These are phyloP conservation scores for Progne subis DNA, from an alignment of 2,113 vertebrate species.

Conservation along the genomic window DNA sequence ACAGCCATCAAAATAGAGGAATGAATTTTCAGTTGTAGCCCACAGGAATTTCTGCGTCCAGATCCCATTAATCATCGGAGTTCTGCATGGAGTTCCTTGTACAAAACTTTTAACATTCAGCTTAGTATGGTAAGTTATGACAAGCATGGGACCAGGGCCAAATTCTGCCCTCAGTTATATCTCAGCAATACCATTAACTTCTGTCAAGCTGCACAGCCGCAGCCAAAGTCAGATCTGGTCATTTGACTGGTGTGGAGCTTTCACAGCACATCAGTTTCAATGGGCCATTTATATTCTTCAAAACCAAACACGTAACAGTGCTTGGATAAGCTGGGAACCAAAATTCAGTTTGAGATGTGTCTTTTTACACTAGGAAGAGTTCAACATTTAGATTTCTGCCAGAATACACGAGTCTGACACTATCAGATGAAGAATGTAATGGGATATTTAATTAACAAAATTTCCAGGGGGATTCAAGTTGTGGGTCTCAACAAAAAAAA, in stretches of 20 bases:
- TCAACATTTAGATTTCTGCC: slow-evolving; percentile 30
- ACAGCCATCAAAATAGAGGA: slow-evolving; percentile 54
- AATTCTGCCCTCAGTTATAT: slow-evolving; percentile 47
- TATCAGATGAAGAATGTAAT: slow-evolving; percentile 44
- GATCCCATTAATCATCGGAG: slow-evolving; percentile 50
- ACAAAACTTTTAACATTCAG: slow-evolving; percentile 51
- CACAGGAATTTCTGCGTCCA: slow-evolving; percentile 66
- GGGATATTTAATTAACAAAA: slow-evolving; percentile 51
- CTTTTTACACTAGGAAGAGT: slow-evolving; percentile 31
- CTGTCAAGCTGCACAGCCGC: background rate
- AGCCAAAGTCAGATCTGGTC: slow-evolving; percentile 11
- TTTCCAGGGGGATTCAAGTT: slow-evolving; percentile 19
- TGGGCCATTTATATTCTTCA: slow-evolving; percentile 13
- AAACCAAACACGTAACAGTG: background rate
- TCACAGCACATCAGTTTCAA: slow-evolving; percentile 31
- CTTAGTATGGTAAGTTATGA: slow-evolving; percentile 46
- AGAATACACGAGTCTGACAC: slow-evolving; percentile 39
- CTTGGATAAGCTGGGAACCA: slow-evolving; percentile 9
- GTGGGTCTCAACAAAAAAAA: background rate
- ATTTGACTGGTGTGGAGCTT: background rate
- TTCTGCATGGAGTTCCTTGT: slow-evolving; percentile 34
- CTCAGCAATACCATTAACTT: slow-evolving; percentile 22
- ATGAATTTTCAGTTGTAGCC: slow-evolving; percentile 60
- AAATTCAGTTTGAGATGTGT: slow-evolving; percentile 45
- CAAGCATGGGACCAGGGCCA: slow-evolving; percentile 22